Evolutionary conservation across 2,888 invertebrate genomes (phyloP), one percentile per base, ranked within the genome.

Genomic region (Gisinianus flammeolus): DNA sequence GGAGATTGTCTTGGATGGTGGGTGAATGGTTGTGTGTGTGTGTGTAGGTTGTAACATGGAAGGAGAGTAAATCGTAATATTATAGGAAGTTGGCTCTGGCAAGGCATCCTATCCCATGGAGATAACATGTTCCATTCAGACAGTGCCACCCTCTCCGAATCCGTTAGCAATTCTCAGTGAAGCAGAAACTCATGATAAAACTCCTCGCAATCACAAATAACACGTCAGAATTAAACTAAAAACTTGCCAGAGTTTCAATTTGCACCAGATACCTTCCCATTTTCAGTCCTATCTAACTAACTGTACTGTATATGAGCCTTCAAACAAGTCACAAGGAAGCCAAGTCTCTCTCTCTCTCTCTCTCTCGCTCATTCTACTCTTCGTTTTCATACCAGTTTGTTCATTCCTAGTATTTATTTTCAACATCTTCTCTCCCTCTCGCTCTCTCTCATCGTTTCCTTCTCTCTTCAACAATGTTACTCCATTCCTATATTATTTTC

Each of bases 191-290:
- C 80, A 79, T 83, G 83, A 83, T 83, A 84, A 84, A 83, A 82
- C 84, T 82, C 76, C 82, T 82, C 82, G 80, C 83, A 84, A 84
- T 84, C 83, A 83, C 84, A 84, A 83, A 83, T 83, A 84, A 82
- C 84, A 83, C 82, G 82, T 82, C 84, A 82, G 83, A 84, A 84
- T 84, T 83, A 82, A 84, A 84, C 84, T 83, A 83, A 84, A 84
- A 84, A 84, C 80, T 83, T 84, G 82, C 84, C 75, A 79, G 80
- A 82, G 79, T 83, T 83, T 83, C 83, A 83, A 83, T 83, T 83
- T 83, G 80, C 82, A 82, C 82, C 78, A 44, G 3, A 44, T 44
- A 44, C 44, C 12, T 2, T 44, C 44, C 19, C 44, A 44, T 44
- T 44, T 44, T 35, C 35, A 35, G 6, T 35, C 35, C 12, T 12